Conservation (phyloP, 2,888 invertebrate genomes). For the Dione juno region DNA sequence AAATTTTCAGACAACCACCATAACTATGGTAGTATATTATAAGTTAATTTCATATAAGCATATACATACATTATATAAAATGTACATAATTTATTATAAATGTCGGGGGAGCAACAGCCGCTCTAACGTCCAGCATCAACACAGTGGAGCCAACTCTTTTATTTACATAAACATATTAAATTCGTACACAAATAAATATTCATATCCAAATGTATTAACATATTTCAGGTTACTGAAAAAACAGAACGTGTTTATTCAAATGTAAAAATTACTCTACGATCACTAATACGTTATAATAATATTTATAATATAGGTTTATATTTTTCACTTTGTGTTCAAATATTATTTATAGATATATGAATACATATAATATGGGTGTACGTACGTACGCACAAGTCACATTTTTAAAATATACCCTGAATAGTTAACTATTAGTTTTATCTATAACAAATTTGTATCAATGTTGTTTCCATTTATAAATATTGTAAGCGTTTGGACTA, state of each 20-base stretch:
- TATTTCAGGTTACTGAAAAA: slow-evolving; percentile 17
- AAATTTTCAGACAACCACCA: no score
- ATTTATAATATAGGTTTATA: neutral
- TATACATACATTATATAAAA: neutral
- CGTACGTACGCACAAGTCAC: no score
- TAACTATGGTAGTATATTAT: no score
- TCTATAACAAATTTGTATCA: no score
- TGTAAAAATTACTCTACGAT: slow-evolving; percentile 8
- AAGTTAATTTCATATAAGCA: neutral
- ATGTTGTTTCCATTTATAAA: no score
- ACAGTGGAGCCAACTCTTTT: slow-evolving; percentile 10
- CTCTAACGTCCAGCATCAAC: neutral
- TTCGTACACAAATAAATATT: slow-evolving; percentile 23
- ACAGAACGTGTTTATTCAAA: slow-evolving; percentile 18
- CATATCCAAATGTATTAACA: slow-evolving; percentile 14
- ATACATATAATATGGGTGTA: no score
- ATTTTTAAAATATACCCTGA: no score
- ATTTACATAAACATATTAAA: slow-evolving; percentile 16
- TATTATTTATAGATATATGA: neutral
- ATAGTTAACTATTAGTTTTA: no score
- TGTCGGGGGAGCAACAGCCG: neutral
- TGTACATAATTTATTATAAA: neutral
- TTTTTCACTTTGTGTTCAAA: neutral
- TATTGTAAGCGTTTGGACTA: no score
- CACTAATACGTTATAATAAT: slow-evolving; percentile 16